A percentile compares a stretch with the other conserved stretches of the same genome.
Conservation (phyloP, 2,888 invertebrate genomes). For the Papilio elwesi region DNA sequence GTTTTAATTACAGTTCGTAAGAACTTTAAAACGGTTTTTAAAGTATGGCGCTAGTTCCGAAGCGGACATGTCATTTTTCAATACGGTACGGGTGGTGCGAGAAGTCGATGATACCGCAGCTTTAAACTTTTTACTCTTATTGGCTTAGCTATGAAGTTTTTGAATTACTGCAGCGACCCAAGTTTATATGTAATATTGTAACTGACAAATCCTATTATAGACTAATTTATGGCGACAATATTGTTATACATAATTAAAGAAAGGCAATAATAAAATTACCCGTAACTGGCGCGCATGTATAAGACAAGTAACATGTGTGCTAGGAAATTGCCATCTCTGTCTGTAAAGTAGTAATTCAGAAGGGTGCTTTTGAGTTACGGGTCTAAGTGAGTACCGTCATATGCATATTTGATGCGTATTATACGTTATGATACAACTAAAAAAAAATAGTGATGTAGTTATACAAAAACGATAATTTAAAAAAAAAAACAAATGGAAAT, state of each 20-base stretch:
- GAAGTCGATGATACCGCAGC: slow-evolving; percentile 44
- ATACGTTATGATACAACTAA: too few species aligned
- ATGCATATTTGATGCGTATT: too few species aligned
- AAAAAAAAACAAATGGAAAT: too few species aligned
- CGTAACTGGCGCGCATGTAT: background rate
- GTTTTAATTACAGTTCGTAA: slow-evolving; percentile 28
- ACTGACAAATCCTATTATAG: slow-evolving; percentile 39
- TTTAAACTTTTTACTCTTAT: slow-evolving; percentile 46
- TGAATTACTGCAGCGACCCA: slow-evolving; percentile 45
- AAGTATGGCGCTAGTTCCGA: slow-evolving; percentile 31
- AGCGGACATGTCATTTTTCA: slow-evolving; percentile 53
- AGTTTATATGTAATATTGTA: background rate
- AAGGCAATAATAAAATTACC: too few species aligned
- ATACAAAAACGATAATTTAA: too few species aligned
- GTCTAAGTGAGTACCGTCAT: too few species aligned
- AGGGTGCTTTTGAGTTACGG: too few species aligned
- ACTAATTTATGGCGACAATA: background rate
- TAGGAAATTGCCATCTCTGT: too few species aligned
- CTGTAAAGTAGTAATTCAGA: too few species aligned
- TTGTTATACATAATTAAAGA: too few species aligned
- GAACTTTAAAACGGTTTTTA: slow-evolving; percentile 32
- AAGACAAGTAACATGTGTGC: too few species aligned
- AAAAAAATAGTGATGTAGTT: too few species aligned
- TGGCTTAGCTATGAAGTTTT: slow-evolving; percentile 50
- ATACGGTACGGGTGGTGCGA: slow-evolving; percentile 42